Evolutionary conservation across 2,113 vertebrate genomes (phyloP), one percentile per base, ranked within the genome.

Genomic region (Syrmaticus mikado): DNA sequence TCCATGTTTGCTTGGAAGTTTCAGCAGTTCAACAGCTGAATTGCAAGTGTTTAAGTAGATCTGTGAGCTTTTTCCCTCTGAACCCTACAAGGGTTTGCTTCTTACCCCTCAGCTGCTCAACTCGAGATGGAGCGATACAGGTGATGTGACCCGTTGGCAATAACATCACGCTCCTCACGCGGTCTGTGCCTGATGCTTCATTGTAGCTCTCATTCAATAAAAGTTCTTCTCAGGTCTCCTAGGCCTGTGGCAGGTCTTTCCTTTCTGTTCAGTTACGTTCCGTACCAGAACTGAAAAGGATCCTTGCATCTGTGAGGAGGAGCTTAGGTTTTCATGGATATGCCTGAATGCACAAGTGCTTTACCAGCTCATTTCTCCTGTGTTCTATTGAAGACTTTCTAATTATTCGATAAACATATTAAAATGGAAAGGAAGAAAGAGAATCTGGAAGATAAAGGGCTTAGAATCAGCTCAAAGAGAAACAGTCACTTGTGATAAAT

Each of bases 401-500:
- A 85, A 85, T 83, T 80, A 88, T 78, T 85, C 77, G 80, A 57
- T 77, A 90, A 75, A 24, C 2, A 20, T 79, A 84, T 40, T 87
- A n/a, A 65, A 74, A 53, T 72, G 78, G 10, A 50, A 87, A 78
- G 17, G 20, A 66, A 74, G 60, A 61, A 84, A 14, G 38, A 58
- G 64, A 75, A 87, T 93, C 61, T 85, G 3, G 46, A 85, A 73
- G 86, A 94, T 92, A 92, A 97, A 95, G 76, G 70, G 57, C 89
- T 91, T 92, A 76, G 43, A 89, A 90, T 82, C 55, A 72, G 64
- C 81, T 87, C 78, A 85, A 62, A 94, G 93, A 79, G 89, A 90
- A 96, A 71, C 85, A 95, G 92, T 87, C 82, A 75, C 16, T 95
- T 60, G 52, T 94, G 92, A 96, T 95, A 86, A 95, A 96, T 91